A percentile compares a stretch with the other conserved stretches of the same genome.
Conservation (phyloP, 2,888 invertebrate species). For the Argyresthia goedartella region DNA sequence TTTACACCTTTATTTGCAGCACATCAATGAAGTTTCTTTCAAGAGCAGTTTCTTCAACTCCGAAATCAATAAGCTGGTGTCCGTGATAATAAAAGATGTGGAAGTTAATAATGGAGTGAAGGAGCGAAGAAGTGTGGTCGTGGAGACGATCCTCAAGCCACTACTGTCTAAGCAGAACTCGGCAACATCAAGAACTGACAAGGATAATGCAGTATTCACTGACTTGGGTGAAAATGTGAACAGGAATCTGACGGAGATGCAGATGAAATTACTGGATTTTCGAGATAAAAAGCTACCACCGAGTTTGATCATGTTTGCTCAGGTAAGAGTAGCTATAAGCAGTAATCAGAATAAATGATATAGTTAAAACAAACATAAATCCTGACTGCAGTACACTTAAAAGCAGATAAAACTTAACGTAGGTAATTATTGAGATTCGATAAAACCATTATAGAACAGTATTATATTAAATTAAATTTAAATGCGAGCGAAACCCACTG, state of each 20-base stretch:
- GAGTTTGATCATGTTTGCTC: constrained; percentile 85
- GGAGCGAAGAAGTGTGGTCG: constrained; percentile 47
- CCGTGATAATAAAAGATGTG: constrained; percentile 85
- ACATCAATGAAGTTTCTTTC: constrained; percentile 87
- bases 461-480: too few species aligned
- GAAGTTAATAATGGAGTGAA: constrained; percentile 84
- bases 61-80: constrained; percentile 86
- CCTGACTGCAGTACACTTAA: too few species aligned
- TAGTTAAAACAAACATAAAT: too few species aligned
- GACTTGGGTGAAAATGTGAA: constrained; percentile 18
- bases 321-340: constrained; percentile 63
- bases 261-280: constrained; percentile 71
- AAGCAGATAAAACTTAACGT: too few species aligned
- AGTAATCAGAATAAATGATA: too few species aligned
- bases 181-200: constrained; percentile 19
- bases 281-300: constrained; percentile 82
- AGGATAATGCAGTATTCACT: constrained; percentile 15
- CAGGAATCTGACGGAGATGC: constrained; percentile 22
- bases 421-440: too few species aligned
- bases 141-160: constrained; percentile 61
- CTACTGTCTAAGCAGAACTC: constrained; percentile 60
- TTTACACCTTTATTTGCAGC: constrained; percentile 70
- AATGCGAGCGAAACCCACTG: too few species aligned
- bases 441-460: too few species aligned
- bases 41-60: constrained; percentile 91